phyloP scores from a whole-genome alignment of 2,113 vertebrate species.

The Larimichthys crocea region DNA sequence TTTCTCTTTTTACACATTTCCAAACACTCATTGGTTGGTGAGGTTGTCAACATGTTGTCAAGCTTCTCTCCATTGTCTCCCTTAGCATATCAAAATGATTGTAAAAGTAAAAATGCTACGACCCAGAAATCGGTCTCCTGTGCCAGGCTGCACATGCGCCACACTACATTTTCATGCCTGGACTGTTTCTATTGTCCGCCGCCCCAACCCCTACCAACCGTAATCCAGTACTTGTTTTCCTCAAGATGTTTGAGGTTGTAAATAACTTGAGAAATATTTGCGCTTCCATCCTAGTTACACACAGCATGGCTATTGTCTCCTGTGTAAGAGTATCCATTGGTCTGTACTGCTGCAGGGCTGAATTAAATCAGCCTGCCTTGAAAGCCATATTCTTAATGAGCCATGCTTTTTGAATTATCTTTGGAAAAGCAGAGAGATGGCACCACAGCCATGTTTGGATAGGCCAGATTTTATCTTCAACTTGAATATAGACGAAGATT shows the following conservation, averaged over 20 bases:
- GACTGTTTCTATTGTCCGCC: constrained; percentile 28
- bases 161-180: constrained; percentile 34
- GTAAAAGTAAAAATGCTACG: constrained; percentile 36
- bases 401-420: constrained; percentile 79
- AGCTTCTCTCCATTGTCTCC: constrained; percentile 23
- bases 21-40: constrained; percentile 24
- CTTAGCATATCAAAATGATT: constrained; percentile 33
- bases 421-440: constrained; percentile 61
- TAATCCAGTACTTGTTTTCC: constrained; percentile 57
- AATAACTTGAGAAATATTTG: constrained; percentile 71
- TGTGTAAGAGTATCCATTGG: constrained; percentile 60
- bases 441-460: constrained; percentile 69
- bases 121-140: constrained; percentile 10
- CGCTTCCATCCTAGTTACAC: constrained; percentile 45
- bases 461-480: constrained; percentile 65
- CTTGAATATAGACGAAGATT: constrained; percentile 46
- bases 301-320: constrained; percentile 64
- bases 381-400: constrained; percentile 73
- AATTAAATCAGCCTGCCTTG: constrained; percentile 64
- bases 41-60: constrained; percentile 20
- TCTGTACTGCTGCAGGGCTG: constrained; percentile 51
- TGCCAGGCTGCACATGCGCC: constrained; percentile 36
- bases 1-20: constrained; percentile 5
- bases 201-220: constrained; percentile 17
- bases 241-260: constrained; percentile 73